Base-by-base conservation (phyloP, 1,140 invertebrate species). In the Drosophila parabipectinata region DNA sequence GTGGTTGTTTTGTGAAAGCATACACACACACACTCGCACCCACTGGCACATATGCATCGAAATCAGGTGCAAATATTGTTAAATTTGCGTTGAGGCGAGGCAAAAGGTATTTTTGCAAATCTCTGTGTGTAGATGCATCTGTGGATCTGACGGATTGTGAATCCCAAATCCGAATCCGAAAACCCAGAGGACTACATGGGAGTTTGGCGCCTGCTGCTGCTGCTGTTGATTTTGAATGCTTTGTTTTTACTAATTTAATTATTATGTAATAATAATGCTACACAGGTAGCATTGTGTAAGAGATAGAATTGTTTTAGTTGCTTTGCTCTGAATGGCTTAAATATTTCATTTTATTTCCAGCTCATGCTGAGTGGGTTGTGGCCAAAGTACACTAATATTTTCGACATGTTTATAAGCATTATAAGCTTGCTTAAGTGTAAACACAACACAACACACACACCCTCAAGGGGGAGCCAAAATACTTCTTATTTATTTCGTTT, bases 11-110 rank as follows among this genome's bases (percentile, higher is more conserved):
- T 71, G 28, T 63, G 37, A 45, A 28, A 6, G 30, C 26, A 34
- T 21, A n/a, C 3, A 37, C 34, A 37, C 34, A 8, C 32, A 32
- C 32, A 8, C 32, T 4, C 12, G 3, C 34, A 37, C 12, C 34
- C 32, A 10, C 32, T 10, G 8, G 9, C 45, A 57, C 48, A 62
- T 37, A 30, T 52, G 62, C 67, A 85, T 52, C 56, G 50, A 68
- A 82, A 87, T 87, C 78, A 87, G 82, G 74, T 88, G 82, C 83
- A 88, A 85, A 85, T 87, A 87, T 85, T 85, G 71, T 87, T 85
- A 72, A 63, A 87, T 87, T 85, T 85, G 51, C 72, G 64, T 50
- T 62, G 72, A 66, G 37, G 34, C 39, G 18, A 45, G 57, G 54
- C 63, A 58, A 54, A 28, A 34, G 28, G 30, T 47, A 47, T 37